Conservation (phyloP, 2,113 vertebrate genomes). For the Tauraco erythrolophus region DNA sequence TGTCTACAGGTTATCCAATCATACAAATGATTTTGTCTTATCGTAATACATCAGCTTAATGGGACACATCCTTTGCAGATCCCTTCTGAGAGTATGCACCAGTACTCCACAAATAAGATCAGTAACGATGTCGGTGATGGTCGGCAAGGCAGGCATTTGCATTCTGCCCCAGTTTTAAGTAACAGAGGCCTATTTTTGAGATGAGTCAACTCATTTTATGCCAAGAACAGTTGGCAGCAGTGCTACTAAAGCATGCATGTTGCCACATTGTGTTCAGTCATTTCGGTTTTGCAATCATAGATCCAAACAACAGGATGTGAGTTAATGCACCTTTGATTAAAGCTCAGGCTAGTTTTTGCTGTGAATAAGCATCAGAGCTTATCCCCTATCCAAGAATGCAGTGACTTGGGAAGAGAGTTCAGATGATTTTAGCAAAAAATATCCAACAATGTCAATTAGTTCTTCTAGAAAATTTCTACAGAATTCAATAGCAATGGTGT, state of each 20-base stretch:
- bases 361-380: neutral
- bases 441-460: neutral
- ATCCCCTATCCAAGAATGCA: neutral
- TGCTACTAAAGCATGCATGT: slow-evolving; percentile 9
- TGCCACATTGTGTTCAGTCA: slow-evolving; percentile 46
- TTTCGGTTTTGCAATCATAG: slow-evolving; percentile 46
- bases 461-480: neutral
- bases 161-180: slow-evolving; percentile 23
- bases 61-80: neutral
- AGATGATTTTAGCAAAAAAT: neutral
- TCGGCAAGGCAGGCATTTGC: slow-evolving; percentile 12
- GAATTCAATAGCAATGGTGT: neutral
- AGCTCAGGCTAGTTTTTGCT: neutral
- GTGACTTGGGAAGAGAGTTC: neutral
- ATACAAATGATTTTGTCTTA: neutral
- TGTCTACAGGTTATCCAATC: neutral
- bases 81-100: neutral
- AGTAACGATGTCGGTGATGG: neutral
- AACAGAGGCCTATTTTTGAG: slow-evolving; percentile 53
- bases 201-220: slow-evolving; percentile 52
- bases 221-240: slow-evolving; percentile 59
- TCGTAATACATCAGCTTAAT: neutral
- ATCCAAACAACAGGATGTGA: slow-evolving; percentile 61
- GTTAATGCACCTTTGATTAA: slow-evolving; percentile 52
- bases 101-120: neutral